Evolutionary conservation across 2,113 vertebrate genomes (phyloP), one percentile per base, ranked within the genome.

Genomic region (Gymnogyps californianus): DNA sequence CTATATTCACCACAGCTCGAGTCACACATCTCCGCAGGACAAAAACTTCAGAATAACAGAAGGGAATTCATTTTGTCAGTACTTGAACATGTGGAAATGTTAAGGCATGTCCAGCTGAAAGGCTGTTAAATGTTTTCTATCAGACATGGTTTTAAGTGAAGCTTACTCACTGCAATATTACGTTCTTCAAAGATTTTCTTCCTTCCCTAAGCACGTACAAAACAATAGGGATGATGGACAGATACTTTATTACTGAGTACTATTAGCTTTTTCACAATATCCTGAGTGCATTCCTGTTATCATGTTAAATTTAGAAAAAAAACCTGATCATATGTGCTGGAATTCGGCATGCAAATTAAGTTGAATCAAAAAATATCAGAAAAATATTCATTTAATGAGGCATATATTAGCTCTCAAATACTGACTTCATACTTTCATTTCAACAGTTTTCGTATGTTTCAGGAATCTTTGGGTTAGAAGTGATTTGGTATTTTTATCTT

Each of bases 341-440:
- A 92, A 66, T 89, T 91, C 89, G 64, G 94, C 69, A 67, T 22
- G 32, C 91, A 90, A 96, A 93, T 84, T 40, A 77, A 24, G 31
- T 51, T 75, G 64, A 87, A 90, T 62, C 19, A 67, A 94, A 87
- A 93, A 88, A 52, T 66, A 92, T 29, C 93, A 51, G 76, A 70
- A 92, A 95, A 96, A 66, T 83, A 74, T 42, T 81, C 4, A 71
- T 74, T 66, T 92, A 89, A 92, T 84, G 80, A 94, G 42, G 46
- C 54, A 29, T 62, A 51, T 69, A 54, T 87, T 64, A 91, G 19
- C 52, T 91, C 24, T 91, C 46, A 52, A 61, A 40, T 86, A 83
- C 66, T 92, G 57, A 40, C 32, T 93, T 91, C 66, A 83, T 54
- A 38, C 87, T 94, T 96, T 70, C 28, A 81, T 91, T 89, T 87